phyloP scores from a whole-genome alignment of 23 tunicate species.

The Diplosoma virens region DNA sequence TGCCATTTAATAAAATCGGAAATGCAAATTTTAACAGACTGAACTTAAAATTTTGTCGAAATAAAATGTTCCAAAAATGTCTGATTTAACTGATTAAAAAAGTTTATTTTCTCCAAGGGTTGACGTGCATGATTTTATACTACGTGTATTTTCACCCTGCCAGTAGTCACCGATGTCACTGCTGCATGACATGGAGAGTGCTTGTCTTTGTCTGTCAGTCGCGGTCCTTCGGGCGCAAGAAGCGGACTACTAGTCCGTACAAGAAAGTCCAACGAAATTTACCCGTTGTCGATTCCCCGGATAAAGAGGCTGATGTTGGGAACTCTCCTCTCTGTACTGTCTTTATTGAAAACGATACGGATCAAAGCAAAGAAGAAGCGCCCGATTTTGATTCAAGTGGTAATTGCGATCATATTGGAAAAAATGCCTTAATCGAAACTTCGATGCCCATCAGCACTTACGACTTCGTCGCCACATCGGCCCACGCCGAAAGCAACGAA shows the following conservation, averaged over 20 bases:
- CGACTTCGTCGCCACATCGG: neutral
- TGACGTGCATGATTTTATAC: slow-evolving; percentile 61
- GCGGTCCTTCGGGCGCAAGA: neutral
- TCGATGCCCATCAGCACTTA: neutral
- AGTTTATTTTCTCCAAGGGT: slow-evolving; percentile 42
- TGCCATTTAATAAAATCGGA: too few species aligned
- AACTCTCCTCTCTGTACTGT: slow-evolving; percentile 49
- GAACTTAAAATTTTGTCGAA: too few species aligned
- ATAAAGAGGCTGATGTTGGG: slow-evolving; percentile 29
- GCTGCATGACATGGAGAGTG: slow-evolving; percentile 59
- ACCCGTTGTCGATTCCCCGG: slow-evolving; percentile 32
- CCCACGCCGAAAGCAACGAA: neutral
- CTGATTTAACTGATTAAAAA: neutral
- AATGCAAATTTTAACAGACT: too few species aligned
- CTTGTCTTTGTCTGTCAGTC: slow-evolving; percentile 14
- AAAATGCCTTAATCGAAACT: neutral
- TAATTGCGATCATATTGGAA: neutral
- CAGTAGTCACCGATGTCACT: slow-evolving; percentile 64
- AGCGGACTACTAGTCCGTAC: slow-evolving; percentile 32
- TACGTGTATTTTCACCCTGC: slow-evolving; percentile 85
- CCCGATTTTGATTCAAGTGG: neutral
- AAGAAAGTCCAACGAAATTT: slow-evolving; percentile 15
- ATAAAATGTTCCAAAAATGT: too few species aligned
- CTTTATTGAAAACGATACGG: slow-evolving; percentile 6
- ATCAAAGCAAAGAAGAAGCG: neutral